Evolutionary conservation across 2,797 vertebrate species (phyloP), one percentile per base, ranked within the genome.

Genomic region (Bradypodion pumilum): DNA sequence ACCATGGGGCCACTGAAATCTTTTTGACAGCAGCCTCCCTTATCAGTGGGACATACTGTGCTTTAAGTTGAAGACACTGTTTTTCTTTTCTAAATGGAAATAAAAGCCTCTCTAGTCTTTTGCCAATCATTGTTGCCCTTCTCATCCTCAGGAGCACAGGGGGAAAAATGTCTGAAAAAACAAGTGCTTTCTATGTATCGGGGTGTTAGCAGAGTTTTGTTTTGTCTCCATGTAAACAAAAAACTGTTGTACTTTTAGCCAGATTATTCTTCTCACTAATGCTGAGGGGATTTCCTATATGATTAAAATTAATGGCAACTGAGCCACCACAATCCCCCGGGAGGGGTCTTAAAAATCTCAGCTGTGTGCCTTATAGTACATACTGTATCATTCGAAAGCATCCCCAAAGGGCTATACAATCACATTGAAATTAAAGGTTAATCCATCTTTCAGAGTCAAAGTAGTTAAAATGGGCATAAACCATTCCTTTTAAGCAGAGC

Each of bases 351-450:
- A 40, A 77, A 62, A 49, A 62, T 15, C 40, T 77, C 42, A 42
- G 27, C 42, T 65, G 44, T 35, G 25, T 10, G 62, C 73, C 81
- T 88, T n/a, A 62, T 44, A 85, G 3, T 35, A 25, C 0, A 29
- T n/a, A n/a, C n/a, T n/a, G 0, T 52, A 21, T 83, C 32, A 21
- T 81, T 37, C 7, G 15, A 44, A 63, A 56, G 16, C 70, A 42
- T 78, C 4, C 44, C 0, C 35, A 84, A 72, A 46, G 29, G 16
- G 85, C 60, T 80, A 40, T 60, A 42, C 0, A 87, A 37, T 66
- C 85, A 88, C 32, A 46, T 29, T 74, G 0, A 80, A 83, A 82
- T 65, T 16, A 82, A 85, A 86, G 37, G 13, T 79, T 9, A 88
- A 32, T 85, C 23, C 59, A 7, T 29, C 9, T 13, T 59, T 83